A percentile compares a stretch with the other conserved stretches of the same genome.
These are phyloP conservation scores for Chelonus insularis DNA, from an alignment of 1,140 invertebrate genomes.

Conservation along the genomic window DNA sequence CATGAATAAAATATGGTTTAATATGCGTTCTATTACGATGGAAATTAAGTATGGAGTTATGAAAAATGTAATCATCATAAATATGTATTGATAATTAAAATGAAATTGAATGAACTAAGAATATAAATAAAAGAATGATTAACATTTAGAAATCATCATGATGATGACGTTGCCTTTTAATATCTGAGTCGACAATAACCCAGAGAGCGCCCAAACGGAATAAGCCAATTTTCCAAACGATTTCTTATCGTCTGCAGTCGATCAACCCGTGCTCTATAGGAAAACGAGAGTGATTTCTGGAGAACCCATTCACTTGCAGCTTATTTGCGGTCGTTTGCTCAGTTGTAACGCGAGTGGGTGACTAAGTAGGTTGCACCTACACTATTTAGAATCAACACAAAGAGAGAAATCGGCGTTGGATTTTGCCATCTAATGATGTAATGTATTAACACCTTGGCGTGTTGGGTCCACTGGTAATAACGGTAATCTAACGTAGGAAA, in stretches of 20 bases:
- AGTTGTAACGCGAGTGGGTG: conserved; percentile 23
- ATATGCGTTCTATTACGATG: neutral
- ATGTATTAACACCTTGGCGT: conserved; percentile 27
- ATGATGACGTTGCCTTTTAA: neutral
- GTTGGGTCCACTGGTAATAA: neutral
- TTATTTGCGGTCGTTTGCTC: conserved; percentile 5
- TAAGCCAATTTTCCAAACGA: conserved; percentile 56
- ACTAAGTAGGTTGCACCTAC: conserved; percentile 28
- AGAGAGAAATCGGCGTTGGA: conserved; percentile 14
- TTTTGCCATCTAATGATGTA: conserved; percentile 11
- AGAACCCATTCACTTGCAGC: conserved; percentile 18
- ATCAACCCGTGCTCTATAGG: conserved; percentile 20
- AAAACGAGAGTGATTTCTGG: conserved; percentile 2
- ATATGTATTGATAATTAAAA: no score
- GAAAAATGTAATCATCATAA: no score
- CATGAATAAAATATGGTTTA: neutral
- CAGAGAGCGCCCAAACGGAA: conserved; percentile 41
- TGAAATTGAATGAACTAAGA: no score
- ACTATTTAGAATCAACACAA: neutral
- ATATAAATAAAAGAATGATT: no score
- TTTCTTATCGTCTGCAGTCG: conserved; percentile 48
- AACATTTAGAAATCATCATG: no score
- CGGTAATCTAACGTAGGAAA: neutral
- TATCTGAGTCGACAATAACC: neutral
- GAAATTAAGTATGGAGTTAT: no score